phyloP scores from a whole-genome alignment of 2,113 vertebrate genomes.

The Acanthisitta chloris region DNA sequence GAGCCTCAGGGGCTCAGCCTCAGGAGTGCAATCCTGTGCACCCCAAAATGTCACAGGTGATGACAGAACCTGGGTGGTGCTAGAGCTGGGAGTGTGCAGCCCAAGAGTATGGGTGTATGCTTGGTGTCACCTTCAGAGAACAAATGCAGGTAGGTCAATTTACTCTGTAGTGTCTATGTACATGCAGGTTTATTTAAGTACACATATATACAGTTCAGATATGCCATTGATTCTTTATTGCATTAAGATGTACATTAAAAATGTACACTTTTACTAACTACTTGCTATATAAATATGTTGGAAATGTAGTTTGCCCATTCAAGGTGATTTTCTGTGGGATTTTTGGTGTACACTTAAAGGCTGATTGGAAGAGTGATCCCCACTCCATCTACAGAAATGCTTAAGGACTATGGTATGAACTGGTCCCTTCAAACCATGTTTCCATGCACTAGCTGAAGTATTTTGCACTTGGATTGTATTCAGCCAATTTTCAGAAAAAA shows the following conservation, averaged over 20 bases:
- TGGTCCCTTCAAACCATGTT: background rate
- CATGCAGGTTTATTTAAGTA: conserved; percentile 61
- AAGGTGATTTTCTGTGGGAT: conserved; percentile 33
- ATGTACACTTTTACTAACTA: conserved; percentile 36
- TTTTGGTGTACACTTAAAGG: conserved; percentile 11
- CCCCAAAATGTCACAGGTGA: background rate
- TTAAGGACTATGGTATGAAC: background rate
- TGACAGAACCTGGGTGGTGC: background rate
- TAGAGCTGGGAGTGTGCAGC: background rate
- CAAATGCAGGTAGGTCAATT: conserved; percentile 63
- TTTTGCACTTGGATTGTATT: conserved; percentile 12
- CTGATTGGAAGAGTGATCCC: conserved; percentile 1
- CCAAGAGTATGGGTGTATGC: background rate
- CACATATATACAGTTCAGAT: conserved; percentile 54
- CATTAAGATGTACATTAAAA: conserved; percentile 20
- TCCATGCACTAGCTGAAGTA: background rate
- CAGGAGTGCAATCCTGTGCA: background rate
- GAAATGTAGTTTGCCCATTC: conserved; percentile 34
- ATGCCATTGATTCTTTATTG: conserved; percentile 54
- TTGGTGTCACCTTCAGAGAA: conserved; percentile 60
- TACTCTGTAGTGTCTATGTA: conserved; percentile 58
- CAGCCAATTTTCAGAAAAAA: conserved; percentile 20
- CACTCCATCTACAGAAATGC: conserved; percentile 21
- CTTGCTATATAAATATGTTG: conserved; percentile 30
- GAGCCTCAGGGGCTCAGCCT: background rate